Evolutionary conservation across 2,113 vertebrate species (phyloP).

Genomic region (Ornithorhynchus anatinus): DNA sequence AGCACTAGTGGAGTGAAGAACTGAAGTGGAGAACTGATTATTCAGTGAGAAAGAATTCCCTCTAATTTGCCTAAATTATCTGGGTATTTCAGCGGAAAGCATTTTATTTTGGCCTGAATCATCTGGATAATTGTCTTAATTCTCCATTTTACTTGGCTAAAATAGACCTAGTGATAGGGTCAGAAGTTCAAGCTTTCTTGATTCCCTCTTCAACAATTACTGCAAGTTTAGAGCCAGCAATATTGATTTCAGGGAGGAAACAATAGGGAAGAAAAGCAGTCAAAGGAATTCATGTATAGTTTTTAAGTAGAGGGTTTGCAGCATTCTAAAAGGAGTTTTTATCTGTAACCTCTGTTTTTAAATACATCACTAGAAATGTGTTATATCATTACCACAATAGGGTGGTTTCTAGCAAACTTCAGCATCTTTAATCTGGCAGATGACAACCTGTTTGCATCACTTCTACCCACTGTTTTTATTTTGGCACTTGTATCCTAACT

Average conservation of each 20-base stretch:
- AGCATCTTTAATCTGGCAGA: slow-evolving; percentile 19
- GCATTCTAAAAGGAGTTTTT: not conserved
- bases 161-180: no score
- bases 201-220: not conserved
- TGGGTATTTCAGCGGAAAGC: no score
- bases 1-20: no score
- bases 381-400: not conserved
- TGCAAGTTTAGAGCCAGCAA: accelerated
- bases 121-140: no score
- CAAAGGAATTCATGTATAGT: not conserved
- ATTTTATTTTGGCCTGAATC: no score
- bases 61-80: no score
- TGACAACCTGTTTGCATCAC: slow-evolving; percentile 11
- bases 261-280: not conserved
- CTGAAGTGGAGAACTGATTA: no score
- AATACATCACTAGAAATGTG: not conserved
- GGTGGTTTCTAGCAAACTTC: slow-evolving; percentile 1
- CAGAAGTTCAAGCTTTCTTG: not conserved
- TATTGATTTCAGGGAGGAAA: not conserved
- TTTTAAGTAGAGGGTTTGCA: not conserved
- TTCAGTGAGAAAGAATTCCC: no score
- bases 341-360: not conserved
- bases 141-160: no score
- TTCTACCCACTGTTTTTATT: slow-evolving; percentile 33
- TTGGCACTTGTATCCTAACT: slow-evolving; percentile 21